These are phyloP conservation scores for Eptatretus burgeri DNA, from an alignment of 2,113 vertebrate species.

Conservation along the genomic window DNA sequence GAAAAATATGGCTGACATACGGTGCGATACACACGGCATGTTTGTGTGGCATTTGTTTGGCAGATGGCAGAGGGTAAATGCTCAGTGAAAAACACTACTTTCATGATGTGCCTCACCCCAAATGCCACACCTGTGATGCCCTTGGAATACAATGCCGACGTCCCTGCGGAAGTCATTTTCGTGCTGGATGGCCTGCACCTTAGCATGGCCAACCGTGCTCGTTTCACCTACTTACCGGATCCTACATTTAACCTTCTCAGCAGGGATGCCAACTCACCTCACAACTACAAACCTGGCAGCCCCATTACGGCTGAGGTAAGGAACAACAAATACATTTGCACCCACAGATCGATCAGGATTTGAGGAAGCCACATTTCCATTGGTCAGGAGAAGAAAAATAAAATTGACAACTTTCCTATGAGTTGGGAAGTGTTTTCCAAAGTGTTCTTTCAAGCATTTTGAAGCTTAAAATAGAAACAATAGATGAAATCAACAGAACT, in stretches of 20 bases:
- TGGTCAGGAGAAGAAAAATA: too few species aligned
- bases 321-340: background rate
- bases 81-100: background rate
- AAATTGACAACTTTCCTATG: too few species aligned
- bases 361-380: background rate
- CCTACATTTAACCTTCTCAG: constrained; percentile 36
- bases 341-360: background rate
- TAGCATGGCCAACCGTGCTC: constrained; percentile 22
- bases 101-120: constrained; percentile 4
- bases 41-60: too few species aligned
- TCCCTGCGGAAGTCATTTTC: background rate
- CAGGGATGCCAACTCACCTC: constrained; percentile 30
- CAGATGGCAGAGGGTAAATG: background rate
- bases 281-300: constrained; percentile 75
- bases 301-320: constrained; percentile 81
- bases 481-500: too few species aligned
- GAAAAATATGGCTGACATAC: too few species aligned
- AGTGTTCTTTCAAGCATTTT: too few species aligned
- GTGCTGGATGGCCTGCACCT: constrained; percentile 26
- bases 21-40: too few species aligned
- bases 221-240: constrained; percentile 53
- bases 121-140: background rate
- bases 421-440: too few species aligned
- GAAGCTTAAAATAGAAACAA: too few species aligned
- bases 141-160: background rate